Conservation (phyloP, 1,140 invertebrate species). For the Diabrotica virgifera region DNA sequence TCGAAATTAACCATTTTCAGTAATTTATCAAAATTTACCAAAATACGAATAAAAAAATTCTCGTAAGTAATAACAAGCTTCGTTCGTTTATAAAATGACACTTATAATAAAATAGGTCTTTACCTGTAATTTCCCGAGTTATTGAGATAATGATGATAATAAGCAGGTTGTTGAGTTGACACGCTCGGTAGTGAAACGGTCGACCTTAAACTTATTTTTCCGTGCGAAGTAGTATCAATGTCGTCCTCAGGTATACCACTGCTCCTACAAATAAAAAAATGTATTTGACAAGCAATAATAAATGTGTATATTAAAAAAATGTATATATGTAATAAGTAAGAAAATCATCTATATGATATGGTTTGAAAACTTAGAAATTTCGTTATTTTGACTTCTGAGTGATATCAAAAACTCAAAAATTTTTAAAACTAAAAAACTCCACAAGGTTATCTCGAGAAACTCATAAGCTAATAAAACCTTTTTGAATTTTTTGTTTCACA, state of each 20-base stretch:
- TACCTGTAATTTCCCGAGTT: constrained; percentile 12
- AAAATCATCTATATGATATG: no score
- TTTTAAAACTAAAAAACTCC: no score
- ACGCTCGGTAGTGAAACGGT: constrained; percentile 41
- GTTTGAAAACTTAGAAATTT: no score
- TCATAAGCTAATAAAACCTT: no score
- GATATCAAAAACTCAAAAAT: no score
- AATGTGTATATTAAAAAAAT: no score
- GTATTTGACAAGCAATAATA: neutral
- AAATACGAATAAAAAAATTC: neutral
- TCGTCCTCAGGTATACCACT: constrained; percentile 59
- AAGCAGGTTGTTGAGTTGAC: constrained; percentile 21
- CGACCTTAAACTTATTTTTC: constrained; percentile 34
- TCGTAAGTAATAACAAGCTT: neutral
- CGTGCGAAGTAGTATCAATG: constrained; percentile 47
- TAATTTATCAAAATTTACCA: neutral
- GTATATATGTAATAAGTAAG: no score
- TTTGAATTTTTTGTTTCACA: no score
- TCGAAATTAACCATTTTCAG: no score
- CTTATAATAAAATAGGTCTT: neutral
- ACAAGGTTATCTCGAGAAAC: no score
- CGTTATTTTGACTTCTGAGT: no score
- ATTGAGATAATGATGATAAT: constrained; percentile 24
- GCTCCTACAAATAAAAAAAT: constrained; percentile 48
- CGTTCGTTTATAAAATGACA: neutral